phyloP scores from a whole-genome alignment of 2,113 vertebrate species.

The Xenotilapia flavipinnis region DNA sequence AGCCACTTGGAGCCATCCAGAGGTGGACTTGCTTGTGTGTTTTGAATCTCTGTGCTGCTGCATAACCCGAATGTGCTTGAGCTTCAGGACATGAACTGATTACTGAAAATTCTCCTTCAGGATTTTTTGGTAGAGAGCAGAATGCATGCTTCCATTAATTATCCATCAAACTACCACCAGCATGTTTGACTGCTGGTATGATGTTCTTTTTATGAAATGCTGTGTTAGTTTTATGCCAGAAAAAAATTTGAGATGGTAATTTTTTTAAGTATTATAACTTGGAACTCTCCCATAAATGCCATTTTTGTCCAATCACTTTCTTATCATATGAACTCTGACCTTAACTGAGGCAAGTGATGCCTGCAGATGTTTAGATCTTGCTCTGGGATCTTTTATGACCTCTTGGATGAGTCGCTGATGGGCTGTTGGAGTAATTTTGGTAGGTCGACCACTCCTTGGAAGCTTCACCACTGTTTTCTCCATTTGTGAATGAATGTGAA shows the following conservation, averaged over 20 bases:
- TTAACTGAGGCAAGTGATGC: background rate
- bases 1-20: background rate
- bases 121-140: background rate
- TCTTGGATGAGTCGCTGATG: background rate
- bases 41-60: background rate
- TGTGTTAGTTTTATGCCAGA: background rate
- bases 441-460: background rate
- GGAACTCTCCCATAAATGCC: background rate
- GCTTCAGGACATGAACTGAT: background rate
- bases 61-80: background rate
- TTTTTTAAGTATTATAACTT: background rate
- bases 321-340: background rate
- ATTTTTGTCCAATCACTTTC: background rate
- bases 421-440: background rate
- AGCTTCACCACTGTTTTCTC: background rate
- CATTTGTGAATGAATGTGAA: background rate
- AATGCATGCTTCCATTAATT: background rate
- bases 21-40: background rate
- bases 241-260: background rate
- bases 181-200: background rate
- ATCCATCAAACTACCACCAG: background rate
- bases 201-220: background rate
- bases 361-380: background rate
- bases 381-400: background rate
- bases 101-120: background rate